These are phyloP conservation scores for Cyprinodon tularosa DNA, from an alignment of 2,113 vertebrate species.

Conservation along the genomic window DNA sequence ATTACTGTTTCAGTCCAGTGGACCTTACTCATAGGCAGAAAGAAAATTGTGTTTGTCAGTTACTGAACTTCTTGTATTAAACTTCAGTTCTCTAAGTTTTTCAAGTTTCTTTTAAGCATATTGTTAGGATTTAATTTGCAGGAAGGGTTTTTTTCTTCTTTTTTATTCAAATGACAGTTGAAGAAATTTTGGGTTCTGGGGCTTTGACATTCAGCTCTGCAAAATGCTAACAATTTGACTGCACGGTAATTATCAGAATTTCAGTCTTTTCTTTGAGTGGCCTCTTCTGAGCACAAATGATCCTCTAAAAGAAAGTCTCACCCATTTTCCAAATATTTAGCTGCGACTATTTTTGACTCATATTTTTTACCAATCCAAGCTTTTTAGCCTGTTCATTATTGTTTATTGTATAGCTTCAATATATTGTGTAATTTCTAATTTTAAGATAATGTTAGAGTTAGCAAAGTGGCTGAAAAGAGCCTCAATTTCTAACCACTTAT, in stretches of 20 bases:
- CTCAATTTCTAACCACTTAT: too few species aligned
- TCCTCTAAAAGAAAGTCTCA: not conserved
- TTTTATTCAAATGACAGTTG: not conserved
- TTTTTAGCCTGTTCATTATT: not conserved
- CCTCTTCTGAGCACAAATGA: not conserved
- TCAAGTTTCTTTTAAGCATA: not conserved
- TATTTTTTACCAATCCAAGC: not conserved
- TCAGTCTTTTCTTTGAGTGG: not conserved
- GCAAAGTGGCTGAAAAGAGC: too few species aligned
- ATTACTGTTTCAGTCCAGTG: not conserved
- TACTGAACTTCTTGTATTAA: not conserved
- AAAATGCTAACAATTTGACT: not conserved
- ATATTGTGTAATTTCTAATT: too few species aligned
- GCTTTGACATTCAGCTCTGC: not conserved
- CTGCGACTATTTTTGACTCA: not conserved
- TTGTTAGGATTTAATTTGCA: not conserved
- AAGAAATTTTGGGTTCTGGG: not conserved
- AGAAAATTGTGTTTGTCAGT: not conserved
- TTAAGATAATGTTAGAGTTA: too few species aligned
- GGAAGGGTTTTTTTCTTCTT: not conserved
- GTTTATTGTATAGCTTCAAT: not conserved
- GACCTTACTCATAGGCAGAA: not conserved
- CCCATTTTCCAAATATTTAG: not conserved
- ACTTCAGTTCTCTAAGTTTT: not conserved
- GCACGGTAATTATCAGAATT: not conserved